Base-by-base conservation (phyloP, 2,797 vertebrate species). In the Pantherophis alleghaniensis region DNA sequence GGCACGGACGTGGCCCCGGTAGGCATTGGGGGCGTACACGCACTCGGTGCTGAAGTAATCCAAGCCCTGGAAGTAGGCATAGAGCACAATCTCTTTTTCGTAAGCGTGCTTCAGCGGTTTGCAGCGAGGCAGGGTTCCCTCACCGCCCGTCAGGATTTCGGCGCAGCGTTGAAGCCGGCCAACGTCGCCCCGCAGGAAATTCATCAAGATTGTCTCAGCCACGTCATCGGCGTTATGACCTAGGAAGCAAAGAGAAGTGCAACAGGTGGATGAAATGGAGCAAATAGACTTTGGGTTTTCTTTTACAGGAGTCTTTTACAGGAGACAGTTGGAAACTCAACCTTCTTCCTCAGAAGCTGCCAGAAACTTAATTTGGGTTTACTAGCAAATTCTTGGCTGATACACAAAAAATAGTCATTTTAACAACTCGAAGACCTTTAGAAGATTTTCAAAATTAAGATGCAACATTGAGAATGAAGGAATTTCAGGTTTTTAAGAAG, bases 11-110 rank as follows among this genome's bases (percentile, higher is more conserved):
- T 99, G 94, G 32, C 98, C 98, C 0, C 99, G 98, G 95, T 99
- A 99, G n/a, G 99, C 98, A 32, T 99, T 98, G n/a, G 98, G 98
- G 0, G 99, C 98, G 91, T 99, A 99, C 57, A 98, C 98, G 2
- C 99, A 99, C 95, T 99, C 99, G 0, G 99, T 99, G 37, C 98
- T 99, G 95, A 99, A 99, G 97, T 99, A 99, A 97, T 98, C 98
- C 10, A 99, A 95, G 94, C 98, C 98, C 57, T 98, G 98, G 94
- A 99, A 99, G 96, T 99, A 98, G 13, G 98, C 99, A 0, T 99
- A 99, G 51, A 99, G 97, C 61, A 99, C 99, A 1, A 99, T 99
- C 97, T 99, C 99, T 95, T 99, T 99, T 97, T 99, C 98, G 2
- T 99, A 99, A 3, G 98, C 98, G 2, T 99, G 98, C 94, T 98